Evolutionary conservation across 37 sponge, comb jelly and placozoan species (phyloP), one percentile per base, ranked within the genome.

Genomic region (Chondrosia reniformis): DNA sequence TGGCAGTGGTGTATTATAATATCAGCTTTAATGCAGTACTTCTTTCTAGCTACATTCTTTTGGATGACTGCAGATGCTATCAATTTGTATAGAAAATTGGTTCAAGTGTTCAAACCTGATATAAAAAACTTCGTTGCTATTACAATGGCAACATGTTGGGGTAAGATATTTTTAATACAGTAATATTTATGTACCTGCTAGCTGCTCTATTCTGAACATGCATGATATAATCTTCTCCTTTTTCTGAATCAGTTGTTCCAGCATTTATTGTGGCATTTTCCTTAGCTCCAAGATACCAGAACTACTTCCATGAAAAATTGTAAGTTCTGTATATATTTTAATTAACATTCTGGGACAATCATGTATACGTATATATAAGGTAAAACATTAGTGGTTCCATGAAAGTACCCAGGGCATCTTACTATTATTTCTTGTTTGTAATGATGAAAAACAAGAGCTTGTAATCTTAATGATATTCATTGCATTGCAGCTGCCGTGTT

Each of bases 61-160:
- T 5, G 39, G 39, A 84, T 84, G 85, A 79, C 79, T 59, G 85
- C 85, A 32, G 78, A 77, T 31, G 85, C 85, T 4, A 84, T 84
- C 46, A 69, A 72, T 63, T 63, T 84, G 31, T 78, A 78, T 63
- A 55, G 63, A n/a, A 71, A 78, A 25, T 63, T 84, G 43, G 85
- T 84, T 5, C 21, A 73, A 17, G 85, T 84, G 19, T 42, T 84
- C 36, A 55, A 46, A 8, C 58, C 49, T 3, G 46, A 64, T 10
- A 65, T 77, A 49, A 27, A 39, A 2, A 54, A 33, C 45, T 84
- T 73, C 38, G 19, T 72, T 8, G 45, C 77, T 24, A 84, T 76
- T 43, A 63, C 74, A 21, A 21, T 77, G 8, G 42, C 65, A 13
- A 69, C 79, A 15, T 41, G 55, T 36, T 84, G 85, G 85, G 55